Percentiles rank a stretch among this genome's conserved stretches.
These are phyloP conservation scores for Idris sp. DNA, from an alignment of 1,140 invertebrate species.

Conservation along the genomic window DNA sequence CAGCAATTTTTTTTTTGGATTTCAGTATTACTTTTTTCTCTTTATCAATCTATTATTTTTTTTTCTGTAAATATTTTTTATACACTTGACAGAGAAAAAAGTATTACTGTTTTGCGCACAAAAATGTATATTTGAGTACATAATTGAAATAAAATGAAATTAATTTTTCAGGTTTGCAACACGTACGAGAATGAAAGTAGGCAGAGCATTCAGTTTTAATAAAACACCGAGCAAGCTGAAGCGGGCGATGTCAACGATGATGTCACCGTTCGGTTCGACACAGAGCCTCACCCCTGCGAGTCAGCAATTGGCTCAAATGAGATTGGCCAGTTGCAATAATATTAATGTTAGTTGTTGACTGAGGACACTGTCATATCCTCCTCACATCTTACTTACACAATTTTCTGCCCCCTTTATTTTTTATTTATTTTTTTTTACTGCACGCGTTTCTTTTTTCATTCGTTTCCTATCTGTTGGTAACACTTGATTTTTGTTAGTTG, in stretches of 20 bases:
- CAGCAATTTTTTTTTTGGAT: too few species aligned
- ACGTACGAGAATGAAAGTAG: conserved; percentile 91
- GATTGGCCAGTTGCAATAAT: conserved; percentile 89
- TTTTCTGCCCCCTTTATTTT: conserved; percentile 3
- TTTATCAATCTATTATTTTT: too few species aligned
- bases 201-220: conserved; percentile 95
- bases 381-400: conserved; percentile 6
- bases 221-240: conserved; percentile 96
- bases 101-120: background rate
- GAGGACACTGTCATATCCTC: conserved; percentile 11
- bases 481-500: too few species aligned
- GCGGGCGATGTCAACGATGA: conserved; percentile 95
- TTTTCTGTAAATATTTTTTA: too few species aligned
- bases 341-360: conserved; percentile 86
- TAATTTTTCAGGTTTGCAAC: conserved; percentile 85
- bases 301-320: conserved; percentile 87
- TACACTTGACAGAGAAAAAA: too few species aligned
- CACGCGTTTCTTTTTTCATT: too few species aligned
- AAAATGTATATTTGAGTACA: background rate
- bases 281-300: conserved; percentile 86
- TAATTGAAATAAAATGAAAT: conserved; percentile 4
- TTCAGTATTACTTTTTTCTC: too few species aligned
- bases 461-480: too few species aligned
- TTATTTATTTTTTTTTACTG: too few species aligned
- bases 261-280: conserved; percentile 91